A percentile compares a stretch with the other conserved stretches of the same genome.
Conservation (phyloP, 2,113 vertebrate genomes). For the Panthera uncia region DNA sequence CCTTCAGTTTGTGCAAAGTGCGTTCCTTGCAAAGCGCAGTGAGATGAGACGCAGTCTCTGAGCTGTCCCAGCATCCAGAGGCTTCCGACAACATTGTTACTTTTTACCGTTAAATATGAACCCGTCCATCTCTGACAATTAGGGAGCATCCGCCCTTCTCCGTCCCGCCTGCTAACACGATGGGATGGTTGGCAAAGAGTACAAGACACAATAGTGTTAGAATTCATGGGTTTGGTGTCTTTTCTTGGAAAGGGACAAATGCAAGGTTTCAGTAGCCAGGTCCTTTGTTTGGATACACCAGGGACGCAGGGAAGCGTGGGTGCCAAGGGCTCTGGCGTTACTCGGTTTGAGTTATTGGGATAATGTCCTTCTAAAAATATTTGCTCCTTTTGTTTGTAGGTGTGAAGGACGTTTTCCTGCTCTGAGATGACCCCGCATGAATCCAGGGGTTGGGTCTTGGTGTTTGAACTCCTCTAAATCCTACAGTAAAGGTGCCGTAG, state of each 20-base stretch:
- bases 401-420: neutral
- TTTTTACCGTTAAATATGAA: neutral
- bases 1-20: neutral
- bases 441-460: neutral
- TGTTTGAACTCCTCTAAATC: neutral
- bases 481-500: neutral
- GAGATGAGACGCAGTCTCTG: no score
- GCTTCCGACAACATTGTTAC: neutral
- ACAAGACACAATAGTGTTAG: neutral
- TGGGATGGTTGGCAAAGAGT: neutral
- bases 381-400: neutral
- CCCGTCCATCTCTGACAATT: neutral
- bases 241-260: neutral
- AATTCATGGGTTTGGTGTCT: neutral
- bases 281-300: neutral
- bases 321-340: neutral
- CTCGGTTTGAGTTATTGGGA: neutral
- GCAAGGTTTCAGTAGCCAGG: neutral
- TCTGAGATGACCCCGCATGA: neutral
- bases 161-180: neutral
- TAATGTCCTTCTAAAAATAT: neutral
- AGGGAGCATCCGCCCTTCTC: neutral
- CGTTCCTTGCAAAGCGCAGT: rapidly evolving
- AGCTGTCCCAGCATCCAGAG: neutral
- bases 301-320: constrained; percentile 12